These are phyloP conservation scores for Holcopasites calliopsidis DNA, from an alignment of 1,140 invertebrate species.

Conservation along the genomic window DNA sequence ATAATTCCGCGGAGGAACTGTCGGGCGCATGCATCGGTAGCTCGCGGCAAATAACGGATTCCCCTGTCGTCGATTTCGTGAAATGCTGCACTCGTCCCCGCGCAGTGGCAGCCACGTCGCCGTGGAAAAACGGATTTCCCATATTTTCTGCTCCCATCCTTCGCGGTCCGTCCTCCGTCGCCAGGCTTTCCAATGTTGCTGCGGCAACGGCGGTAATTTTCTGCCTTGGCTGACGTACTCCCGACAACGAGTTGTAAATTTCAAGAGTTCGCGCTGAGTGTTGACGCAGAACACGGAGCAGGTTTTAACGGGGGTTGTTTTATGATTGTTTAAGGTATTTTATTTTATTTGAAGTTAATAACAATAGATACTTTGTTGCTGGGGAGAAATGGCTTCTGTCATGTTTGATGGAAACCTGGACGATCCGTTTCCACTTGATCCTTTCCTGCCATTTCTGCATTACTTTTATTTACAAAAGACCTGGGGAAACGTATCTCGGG, in stretches of 20 bases:
- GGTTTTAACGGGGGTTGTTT: too few species aligned
- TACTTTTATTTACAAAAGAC: too few species aligned
- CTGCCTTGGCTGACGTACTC: not conserved
- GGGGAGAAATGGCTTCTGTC: too few species aligned
- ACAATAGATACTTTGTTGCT: too few species aligned
- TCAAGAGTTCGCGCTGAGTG: not conserved
- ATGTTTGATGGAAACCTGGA: too few species aligned
- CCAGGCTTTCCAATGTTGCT: not conserved
- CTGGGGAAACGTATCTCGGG: not conserved
- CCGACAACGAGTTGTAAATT: slow-evolving; percentile 9
- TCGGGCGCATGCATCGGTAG: not conserved
- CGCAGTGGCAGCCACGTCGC: not conserved
- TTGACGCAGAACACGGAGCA: not conserved
- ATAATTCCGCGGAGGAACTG: not conserved
- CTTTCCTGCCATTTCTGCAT: too few species aligned
- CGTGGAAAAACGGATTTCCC: slow-evolving; percentile 6
- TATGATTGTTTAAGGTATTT: not conserved
- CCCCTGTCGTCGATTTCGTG: not conserved
- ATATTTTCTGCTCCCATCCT: not conserved
- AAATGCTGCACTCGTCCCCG: not conserved
- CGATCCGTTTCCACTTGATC: too few species aligned
- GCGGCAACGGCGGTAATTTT: slow-evolving; percentile 11
- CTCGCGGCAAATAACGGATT: slow-evolving; percentile 6
- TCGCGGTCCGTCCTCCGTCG: not conserved
- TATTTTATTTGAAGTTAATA: too few species aligned